Conservation (phyloP, 2,888 invertebrate genomes). For the Nomada lathburiana region DNA sequence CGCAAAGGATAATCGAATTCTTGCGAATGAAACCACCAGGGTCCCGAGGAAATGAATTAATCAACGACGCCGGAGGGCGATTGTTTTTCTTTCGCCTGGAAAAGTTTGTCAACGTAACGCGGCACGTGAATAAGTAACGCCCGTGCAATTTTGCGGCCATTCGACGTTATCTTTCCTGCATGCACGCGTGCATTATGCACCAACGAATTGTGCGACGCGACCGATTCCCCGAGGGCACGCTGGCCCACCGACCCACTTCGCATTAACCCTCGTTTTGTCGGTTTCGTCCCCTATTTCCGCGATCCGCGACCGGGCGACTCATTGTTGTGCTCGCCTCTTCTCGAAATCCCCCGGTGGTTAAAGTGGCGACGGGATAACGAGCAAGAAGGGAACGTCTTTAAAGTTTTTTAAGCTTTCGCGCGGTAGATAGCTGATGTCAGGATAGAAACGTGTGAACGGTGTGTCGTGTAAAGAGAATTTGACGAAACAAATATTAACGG, state of each 20-base stretch:
- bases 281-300: constrained; percentile 34
- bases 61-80: constrained; percentile 31
- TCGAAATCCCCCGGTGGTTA: constrained; percentile 4
- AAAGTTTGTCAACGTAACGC: constrained; percentile 41
- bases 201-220: constrained; percentile 18
- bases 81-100: constrained; percentile 56
- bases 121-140: constrained; percentile 50
- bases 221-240: constrained; percentile 20
- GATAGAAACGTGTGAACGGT: too few relatives aligned
- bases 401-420: neutral
- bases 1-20: constrained; percentile 15
- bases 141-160: constrained; percentile 44
- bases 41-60: constrained; percentile 52
- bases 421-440: neutral
- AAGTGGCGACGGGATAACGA: constrained; percentile 25
- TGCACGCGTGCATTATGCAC: constrained; percentile 40
- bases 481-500: neutral
- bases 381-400: constrained; percentile 18
- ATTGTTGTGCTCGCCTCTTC: neutral
- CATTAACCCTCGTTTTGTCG: constrained; percentile 36
- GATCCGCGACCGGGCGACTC: constrained; percentile 9
- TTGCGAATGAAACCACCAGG: constrained; percentile 53
- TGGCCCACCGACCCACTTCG: constrained; percentile 37
- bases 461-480: neutral
- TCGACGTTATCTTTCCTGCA: constrained; percentile 47